Percentiles rank a stretch among this genome's conserved stretches.
These are phyloP conservation scores for Meda fulgida DNA, from an alignment of 2,797 vertebrate species.

Conservation along the genomic window DNA sequence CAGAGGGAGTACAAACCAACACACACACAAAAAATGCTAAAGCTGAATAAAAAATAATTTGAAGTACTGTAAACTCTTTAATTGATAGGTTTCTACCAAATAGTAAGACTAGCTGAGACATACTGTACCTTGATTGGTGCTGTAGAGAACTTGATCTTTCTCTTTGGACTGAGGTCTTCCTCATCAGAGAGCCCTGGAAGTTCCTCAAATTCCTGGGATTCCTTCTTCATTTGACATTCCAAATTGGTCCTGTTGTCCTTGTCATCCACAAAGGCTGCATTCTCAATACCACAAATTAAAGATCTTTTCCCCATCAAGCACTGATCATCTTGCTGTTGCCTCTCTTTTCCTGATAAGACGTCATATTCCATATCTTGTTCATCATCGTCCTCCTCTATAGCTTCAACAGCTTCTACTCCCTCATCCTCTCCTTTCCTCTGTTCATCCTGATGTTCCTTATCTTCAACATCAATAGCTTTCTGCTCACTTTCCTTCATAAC, in stretches of 20 bases:
- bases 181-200: constrained; percentile 80
- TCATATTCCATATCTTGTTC: constrained; percentile 67
- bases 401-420: constrained; percentile 33
- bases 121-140: constrained; percentile 85
- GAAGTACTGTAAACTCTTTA: background rate
- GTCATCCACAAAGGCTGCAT: constrained; percentile 80
- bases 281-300: constrained; percentile 79
- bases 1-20: background rate
- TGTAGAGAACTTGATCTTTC: constrained; percentile 86
- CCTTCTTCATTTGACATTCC: constrained; percentile 56
- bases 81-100: background rate
- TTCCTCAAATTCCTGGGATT: constrained; percentile 75
- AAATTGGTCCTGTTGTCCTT: constrained; percentile 68
- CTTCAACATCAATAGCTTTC: constrained; percentile 41
- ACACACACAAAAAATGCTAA: background rate
- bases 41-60: background rate
- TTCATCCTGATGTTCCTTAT: constrained; percentile 31
- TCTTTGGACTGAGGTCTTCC: constrained; percentile 69
- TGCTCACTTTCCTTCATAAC: constrained; percentile 36
- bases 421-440: constrained; percentile 37
- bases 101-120: background rate
- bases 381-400: constrained; percentile 49
- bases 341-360: constrained; percentile 19
- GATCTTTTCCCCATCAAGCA: constrained; percentile 23
- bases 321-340: constrained; percentile 11